Conservation (phyloP, 2,888 invertebrate genomes). For the Pinctada fucata region DNA sequence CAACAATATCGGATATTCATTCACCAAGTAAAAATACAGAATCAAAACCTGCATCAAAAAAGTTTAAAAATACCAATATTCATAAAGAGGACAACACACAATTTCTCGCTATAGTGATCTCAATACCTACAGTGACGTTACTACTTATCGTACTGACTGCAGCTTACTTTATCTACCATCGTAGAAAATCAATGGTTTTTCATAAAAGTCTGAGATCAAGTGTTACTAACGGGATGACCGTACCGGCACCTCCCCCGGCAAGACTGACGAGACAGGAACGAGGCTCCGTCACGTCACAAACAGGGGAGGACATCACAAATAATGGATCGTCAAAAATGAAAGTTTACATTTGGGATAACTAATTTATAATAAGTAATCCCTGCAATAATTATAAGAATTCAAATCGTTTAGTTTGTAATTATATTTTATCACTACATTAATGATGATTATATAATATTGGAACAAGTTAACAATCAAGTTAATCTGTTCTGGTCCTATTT, state of each 20-base stretch:
- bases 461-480: too few species aligned
- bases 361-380: background rate
- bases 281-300: conserved; percentile 55
- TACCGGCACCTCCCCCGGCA: conserved; percentile 19
- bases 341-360: conserved; percentile 55
- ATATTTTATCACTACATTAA: too few species aligned
- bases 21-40: background rate
- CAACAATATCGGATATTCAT: background rate
- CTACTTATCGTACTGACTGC: background rate
- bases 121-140: background rate
- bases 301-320: conserved; percentile 61
- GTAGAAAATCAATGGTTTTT: background rate
- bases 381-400: too few species aligned
- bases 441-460: too few species aligned
- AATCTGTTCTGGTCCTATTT: too few species aligned
- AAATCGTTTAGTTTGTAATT: too few species aligned
- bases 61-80: background rate
- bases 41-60: too few species aligned
- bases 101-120: conserved; percentile 4
- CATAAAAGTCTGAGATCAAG: background rate
- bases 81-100: background rate
- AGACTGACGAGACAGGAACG: conserved; percentile 52
- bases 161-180: conserved; percentile 6
- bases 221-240: conserved; percentile 20
- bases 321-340: conserved; percentile 51